A percentile compares a stretch with the other conserved stretches of the same genome.
phyloP scores from a whole-genome alignment of 1,140 invertebrate species.

The Drusus annulatus region DNA sequence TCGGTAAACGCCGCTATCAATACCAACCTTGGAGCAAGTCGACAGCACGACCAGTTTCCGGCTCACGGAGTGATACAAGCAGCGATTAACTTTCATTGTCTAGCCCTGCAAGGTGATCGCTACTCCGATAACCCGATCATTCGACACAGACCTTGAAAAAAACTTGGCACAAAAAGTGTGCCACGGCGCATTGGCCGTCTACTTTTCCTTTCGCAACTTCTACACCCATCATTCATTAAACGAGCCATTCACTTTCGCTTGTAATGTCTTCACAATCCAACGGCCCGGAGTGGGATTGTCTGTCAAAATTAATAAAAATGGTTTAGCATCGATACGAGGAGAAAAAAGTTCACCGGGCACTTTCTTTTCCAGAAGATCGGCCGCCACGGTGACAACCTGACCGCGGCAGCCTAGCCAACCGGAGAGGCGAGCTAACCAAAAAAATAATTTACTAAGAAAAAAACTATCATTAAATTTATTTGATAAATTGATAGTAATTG shows the following conservation, averaged over 20 bases:
- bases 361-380: slow-evolving; percentile 50
- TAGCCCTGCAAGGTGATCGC: slow-evolving; percentile 24
- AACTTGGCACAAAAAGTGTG: slow-evolving; percentile 44
- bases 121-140: slow-evolving; percentile 5
- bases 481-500: too few relatives aligned
- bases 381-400: background rate
- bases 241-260: slow-evolving; percentile 56
- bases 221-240: slow-evolving; percentile 52
- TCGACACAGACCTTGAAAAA: slow-evolving; percentile 58
- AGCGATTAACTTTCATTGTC: background rate
- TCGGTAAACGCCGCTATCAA: background rate
- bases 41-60: too few relatives aligned
- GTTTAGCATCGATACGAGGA: background rate
- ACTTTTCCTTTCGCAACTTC: slow-evolving; percentile 58
- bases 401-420: background rate
- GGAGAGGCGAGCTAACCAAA: background rate
- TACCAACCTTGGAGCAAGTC: background rate
- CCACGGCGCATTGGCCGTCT: slow-evolving; percentile 49
- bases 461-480: background rate
- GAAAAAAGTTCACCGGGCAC: slow-evolving; percentile 38
- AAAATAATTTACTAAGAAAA: background rate
- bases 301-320: slow-evolving; percentile 45
- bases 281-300: slow-evolving; percentile 22
- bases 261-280: slow-evolving; percentile 22
- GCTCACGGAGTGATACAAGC: too few relatives aligned